Evolutionary conservation across 2,113 vertebrate species (phyloP).

Genomic region (Pygoscelis antarcticus): DNA sequence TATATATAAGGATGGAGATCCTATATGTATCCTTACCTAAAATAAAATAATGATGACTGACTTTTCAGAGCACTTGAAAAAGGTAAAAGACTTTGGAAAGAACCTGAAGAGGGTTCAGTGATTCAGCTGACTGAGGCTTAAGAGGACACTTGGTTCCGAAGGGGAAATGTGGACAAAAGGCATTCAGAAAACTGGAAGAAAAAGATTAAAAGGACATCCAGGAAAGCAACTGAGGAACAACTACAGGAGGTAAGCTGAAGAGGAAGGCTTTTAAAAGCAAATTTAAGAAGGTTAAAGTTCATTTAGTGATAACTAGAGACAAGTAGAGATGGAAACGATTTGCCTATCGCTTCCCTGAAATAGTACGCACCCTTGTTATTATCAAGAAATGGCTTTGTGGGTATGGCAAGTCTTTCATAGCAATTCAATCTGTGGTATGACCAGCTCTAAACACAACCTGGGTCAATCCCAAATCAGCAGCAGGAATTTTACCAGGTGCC

Average conservation of each 20-base stretch:
- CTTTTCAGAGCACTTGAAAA: neutral
- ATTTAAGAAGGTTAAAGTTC: neutral
- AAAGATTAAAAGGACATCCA: neutral
- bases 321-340: neutral
- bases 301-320: neutral
- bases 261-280: neutral
- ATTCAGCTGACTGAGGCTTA: neutral
- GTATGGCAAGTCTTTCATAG: neutral
- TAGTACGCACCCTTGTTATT: too few species aligned
- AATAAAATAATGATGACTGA: neutral
- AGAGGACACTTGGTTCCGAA: neutral
- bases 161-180: neutral
- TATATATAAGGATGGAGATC: neutral
- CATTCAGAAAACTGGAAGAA: neutral
- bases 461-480: neutral
- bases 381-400: neutral
- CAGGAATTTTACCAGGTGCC: neutral
- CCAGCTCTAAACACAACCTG: neutral
- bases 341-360: neutral
- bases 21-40: neutral
- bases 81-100: neutral
- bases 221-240: neutral
- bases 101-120: neutral
- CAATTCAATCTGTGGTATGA: neutral
- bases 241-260: neutral